Evolutionary conservation across 2,797 vertebrate species (phyloP).

Genomic region (Bovichtus diacanthus): DNA sequence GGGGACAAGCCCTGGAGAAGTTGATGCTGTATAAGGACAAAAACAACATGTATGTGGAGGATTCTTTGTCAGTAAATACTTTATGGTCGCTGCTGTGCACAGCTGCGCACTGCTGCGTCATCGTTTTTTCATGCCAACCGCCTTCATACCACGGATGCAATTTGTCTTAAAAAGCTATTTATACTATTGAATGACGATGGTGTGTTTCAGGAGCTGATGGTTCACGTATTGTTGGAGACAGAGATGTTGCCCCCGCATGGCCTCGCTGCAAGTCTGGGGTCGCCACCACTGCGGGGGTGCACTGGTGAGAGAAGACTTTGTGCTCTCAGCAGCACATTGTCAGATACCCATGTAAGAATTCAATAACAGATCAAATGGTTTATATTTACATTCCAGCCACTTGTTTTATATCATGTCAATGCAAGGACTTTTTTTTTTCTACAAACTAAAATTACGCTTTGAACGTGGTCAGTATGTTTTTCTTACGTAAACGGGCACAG

Average conservation of each 20-base stretch:
- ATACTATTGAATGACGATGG: neutral
- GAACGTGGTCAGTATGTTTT: neutral
- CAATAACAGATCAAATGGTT: neutral
- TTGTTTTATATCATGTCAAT: neutral
- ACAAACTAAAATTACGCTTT: neutral
- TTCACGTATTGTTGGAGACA: constrained; percentile 71
- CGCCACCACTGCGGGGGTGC: constrained; percentile 67
- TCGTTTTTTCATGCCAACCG: constrained; percentile 63
- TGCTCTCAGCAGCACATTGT: constrained; percentile 82
- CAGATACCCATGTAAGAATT: constrained; percentile 42
- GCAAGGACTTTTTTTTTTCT: too few species aligned
- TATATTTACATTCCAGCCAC: neutral
- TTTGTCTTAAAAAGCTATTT: constrained; percentile 34
- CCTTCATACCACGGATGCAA: constrained; percentile 47
- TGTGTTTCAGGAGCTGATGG: constrained; percentile 59
- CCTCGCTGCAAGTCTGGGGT: constrained; percentile 55
- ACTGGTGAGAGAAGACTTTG: constrained; percentile 74
- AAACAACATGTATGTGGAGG: too few species aligned
- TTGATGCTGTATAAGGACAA: too few species aligned
- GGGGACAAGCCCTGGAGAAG: too few species aligned
- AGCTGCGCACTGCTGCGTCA: too few species aligned
- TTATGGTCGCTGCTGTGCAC: too few species aligned
- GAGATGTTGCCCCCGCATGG: constrained; percentile 73
- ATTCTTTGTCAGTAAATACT: too few species aligned
- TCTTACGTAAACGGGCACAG: neutral